Conservation (phyloP, 2,888 invertebrate species). For the Ophioninae sp. region DNA sequence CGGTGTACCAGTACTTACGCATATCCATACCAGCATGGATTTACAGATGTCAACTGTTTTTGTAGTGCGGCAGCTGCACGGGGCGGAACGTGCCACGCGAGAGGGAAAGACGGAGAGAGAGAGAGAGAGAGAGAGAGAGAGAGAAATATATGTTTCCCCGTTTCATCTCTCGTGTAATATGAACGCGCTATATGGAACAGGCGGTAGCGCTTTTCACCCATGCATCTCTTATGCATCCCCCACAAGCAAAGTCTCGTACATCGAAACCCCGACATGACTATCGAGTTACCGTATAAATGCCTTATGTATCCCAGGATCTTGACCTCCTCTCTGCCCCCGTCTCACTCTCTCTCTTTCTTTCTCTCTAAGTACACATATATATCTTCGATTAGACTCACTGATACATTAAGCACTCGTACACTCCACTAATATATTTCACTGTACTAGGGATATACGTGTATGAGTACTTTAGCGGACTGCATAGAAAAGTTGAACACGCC, state of each 20-base stretch:
- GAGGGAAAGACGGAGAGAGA: constrained; percentile 38
- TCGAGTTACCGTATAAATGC: constrained; percentile 74
- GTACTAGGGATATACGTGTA: background rate
- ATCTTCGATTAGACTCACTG: constrained; percentile 63
- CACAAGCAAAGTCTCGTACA: constrained; percentile 30
- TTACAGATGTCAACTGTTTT: constrained; percentile 78
- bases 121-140: constrained; percentile 37
- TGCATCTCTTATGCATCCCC: constrained; percentile 56
- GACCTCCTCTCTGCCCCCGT: constrained; percentile 61
- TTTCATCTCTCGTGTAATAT: constrained; percentile 35
- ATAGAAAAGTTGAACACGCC: constrained; percentile 36
- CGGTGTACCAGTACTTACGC: constrained; percentile 41
- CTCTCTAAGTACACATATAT: constrained; percentile 22
- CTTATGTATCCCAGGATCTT: constrained; percentile 68
- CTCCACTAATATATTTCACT: constrained; percentile 53
- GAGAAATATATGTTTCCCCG: constrained; percentile 34
- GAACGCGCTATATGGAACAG: constrained; percentile 45
- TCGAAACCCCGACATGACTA: constrained; percentile 63
- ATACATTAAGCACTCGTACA: constrained; percentile 61
- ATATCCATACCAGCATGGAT: constrained; percentile 65
- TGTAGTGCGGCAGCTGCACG: constrained; percentile 74
- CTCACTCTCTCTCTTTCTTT: background rate
- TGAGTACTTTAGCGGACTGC: constrained; percentile 3
- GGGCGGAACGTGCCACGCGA: constrained; percentile 68
- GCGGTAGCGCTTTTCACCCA: constrained; percentile 62